Conservation (phyloP, 1,140 invertebrate genomes). For the Lepidurus couesii region DNA sequence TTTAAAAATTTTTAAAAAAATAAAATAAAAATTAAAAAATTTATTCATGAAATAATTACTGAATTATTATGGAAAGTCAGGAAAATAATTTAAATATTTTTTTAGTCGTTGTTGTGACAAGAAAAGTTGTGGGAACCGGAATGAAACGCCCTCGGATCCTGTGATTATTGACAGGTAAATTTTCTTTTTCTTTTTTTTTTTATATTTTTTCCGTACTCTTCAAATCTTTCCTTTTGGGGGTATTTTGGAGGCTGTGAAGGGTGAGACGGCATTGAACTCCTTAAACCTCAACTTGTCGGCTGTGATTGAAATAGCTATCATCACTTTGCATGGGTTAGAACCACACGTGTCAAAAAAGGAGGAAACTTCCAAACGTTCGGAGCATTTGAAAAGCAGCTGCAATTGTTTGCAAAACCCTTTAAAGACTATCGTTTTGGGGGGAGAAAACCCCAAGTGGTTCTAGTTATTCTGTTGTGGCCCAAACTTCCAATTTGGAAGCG, state of each 20-base stretch:
- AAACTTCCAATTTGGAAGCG: no score
- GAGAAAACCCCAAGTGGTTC: not conserved
- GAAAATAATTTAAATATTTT: constrained; percentile 39
- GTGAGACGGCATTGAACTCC: not conserved
- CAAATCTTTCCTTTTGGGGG: no score
- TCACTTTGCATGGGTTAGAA: constrained; percentile 16
- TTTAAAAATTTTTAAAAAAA: constrained; percentile 11
- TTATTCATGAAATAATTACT: constrained; percentile 35
- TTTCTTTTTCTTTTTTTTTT: no score
- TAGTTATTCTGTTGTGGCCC: not conserved
- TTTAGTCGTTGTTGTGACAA: constrained; percentile 99
- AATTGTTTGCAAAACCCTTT: not conserved
- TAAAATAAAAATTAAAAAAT: no score
- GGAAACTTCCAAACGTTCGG: not conserved
- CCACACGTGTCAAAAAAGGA: not conserved
- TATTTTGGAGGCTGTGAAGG: no score
- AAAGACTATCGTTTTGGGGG: not conserved
- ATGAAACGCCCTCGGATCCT: constrained; percentile 99
- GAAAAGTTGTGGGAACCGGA: constrained; percentile 99
- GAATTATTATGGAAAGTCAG: not conserved
- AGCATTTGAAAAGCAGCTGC: not conserved
- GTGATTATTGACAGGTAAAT: constrained; percentile 99
- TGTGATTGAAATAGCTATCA: constrained; percentile 13
- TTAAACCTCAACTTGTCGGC: not conserved
- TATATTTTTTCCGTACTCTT: no score